Base-by-base conservation (phyloP, 2,113 vertebrate species). In the Sterrhoptilus dennistouni region DNA sequence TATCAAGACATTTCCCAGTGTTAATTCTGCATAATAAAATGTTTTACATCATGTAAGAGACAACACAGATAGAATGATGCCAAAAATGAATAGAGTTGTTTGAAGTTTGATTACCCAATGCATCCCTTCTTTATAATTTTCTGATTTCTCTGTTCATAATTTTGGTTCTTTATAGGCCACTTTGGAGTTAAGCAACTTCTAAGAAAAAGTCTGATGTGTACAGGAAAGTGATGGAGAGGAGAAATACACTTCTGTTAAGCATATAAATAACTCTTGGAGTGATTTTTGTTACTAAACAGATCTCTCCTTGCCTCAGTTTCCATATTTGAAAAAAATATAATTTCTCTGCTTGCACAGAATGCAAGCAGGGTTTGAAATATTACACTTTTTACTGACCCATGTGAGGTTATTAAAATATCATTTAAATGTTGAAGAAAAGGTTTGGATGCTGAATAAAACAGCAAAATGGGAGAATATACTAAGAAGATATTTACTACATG, bases 1-100 rank as follows among this genome's bases (percentile, higher is more conserved):
- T 95, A 95, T 91, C 94, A 95, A 96, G 70, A 94, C 11, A 72
- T 74, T 96, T 90, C 50, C 59, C 50, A 57, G 27, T 49, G 66
- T 89, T 93, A 93, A 75, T 83, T 96, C 76, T 81, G 21, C 38
- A 77, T 83, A 79, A 91, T 92, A 94, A 94, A 91, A 52, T 54
- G 24, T 36, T 96, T 95, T 76, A 57, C 36, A 77, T 61, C 25
- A 59, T 61, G 14, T 69, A 63, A 89, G 63, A 87, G 47, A 60
- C 28, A 92, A 92, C 20, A 71, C 3, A 50, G 15, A 54, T 19
- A 90, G 38, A 94, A 90, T 2, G 17, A 92, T 72, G 19, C 28
- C 22, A 87, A 87, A n/a, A 53, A 74, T 89, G 29, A 95, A 86
- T 33, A 92, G 77, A 78, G 14, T 4, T 95, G 4, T 94, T 77